Percentiles rank a stretch among this genome's conserved stretches.
phyloP scores from a whole-genome alignment of 1,140 invertebrate genomes.

The Tetranychus cinnabarinus region DNA sequence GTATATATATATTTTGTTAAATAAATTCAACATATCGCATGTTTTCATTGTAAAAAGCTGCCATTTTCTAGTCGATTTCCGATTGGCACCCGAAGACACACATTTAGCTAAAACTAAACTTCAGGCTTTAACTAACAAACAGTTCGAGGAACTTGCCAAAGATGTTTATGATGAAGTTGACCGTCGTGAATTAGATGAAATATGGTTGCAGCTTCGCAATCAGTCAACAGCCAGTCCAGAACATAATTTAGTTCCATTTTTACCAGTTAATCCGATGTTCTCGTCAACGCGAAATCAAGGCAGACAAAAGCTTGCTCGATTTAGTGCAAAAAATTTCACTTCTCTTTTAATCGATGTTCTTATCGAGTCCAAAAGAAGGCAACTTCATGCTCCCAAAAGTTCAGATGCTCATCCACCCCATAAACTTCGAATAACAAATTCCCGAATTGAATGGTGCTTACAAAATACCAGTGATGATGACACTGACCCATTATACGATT shows the following conservation, averaged over 20 bases:
- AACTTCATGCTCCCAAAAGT: neutral
- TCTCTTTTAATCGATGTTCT: slow-evolving; percentile 70
- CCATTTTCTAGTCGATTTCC: no score
- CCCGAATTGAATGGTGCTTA: slow-evolving; percentile 2
- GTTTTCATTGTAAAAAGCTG: no score
- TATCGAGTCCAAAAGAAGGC: slow-evolving; percentile 56
- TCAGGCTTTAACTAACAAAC: slow-evolving; percentile 60
- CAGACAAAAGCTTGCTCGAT: slow-evolving; percentile 79
- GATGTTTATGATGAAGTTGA: slow-evolving; percentile 96
- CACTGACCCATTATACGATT: slow-evolving; percentile 71
- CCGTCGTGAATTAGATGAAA: slow-evolving; percentile 66
- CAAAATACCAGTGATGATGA: slow-evolving; percentile 35
- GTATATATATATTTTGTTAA: no score
- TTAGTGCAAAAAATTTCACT: slow-evolving; percentile 64
- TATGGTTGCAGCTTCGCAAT: slow-evolving; percentile 17
- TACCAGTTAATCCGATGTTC: slow-evolving; percentile 79
- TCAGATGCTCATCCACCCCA: no score
- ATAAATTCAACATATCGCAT: no score
- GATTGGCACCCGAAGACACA: slow-evolving; percentile 36
- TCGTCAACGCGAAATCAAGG: slow-evolving; percentile 87
- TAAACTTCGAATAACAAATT: neutral
- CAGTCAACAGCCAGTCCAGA: slow-evolving; percentile 19
- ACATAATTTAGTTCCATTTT: slow-evolving; percentile 45
- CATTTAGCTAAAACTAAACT: slow-evolving; percentile 48
- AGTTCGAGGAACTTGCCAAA: slow-evolving; percentile 85